These are phyloP conservation scores for Morinoia aosen DNA, from an alignment of 2,888 invertebrate genomes.

Conservation along the genomic window DNA sequence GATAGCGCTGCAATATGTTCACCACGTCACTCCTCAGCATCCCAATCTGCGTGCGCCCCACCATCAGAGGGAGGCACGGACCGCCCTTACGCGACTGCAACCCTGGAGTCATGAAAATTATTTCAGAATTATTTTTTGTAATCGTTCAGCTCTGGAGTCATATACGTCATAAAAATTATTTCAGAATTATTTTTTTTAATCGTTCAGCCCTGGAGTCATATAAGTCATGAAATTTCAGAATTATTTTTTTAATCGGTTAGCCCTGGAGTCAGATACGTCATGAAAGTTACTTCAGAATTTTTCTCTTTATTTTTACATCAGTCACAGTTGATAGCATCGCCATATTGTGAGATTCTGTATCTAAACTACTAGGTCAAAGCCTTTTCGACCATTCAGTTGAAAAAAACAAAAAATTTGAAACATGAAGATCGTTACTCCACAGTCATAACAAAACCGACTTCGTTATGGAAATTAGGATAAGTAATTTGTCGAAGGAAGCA, in stretches of 20 bases:
- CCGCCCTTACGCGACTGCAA: constrained; percentile 30
- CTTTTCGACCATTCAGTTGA: background rate
- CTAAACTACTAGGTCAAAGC: background rate
- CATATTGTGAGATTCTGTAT: no score
- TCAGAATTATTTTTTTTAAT: no score
- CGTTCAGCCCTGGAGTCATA: background rate
- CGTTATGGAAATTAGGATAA: no score
- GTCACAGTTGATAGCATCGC: no score
- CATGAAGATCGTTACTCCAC: background rate
- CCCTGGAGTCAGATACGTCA: background rate
- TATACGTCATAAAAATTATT: background rate
- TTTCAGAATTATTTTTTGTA: no score
- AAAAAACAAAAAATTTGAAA: background rate
- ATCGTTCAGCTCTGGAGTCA: background rate
- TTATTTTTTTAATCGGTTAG: no score
- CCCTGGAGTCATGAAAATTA: background rate
- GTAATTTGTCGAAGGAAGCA: background rate
- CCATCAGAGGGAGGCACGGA: constrained; percentile 39
- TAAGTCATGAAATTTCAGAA: background rate
- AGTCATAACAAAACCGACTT: background rate
- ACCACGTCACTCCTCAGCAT: constrained; percentile 29
- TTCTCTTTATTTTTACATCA: background rate
- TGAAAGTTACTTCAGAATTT: background rate
- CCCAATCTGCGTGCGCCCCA: background rate
- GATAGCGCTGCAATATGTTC: background rate